Evolutionary conservation across 2,888 invertebrate genomes (phyloP).

Genomic region (Pheosia tremula): DNA sequence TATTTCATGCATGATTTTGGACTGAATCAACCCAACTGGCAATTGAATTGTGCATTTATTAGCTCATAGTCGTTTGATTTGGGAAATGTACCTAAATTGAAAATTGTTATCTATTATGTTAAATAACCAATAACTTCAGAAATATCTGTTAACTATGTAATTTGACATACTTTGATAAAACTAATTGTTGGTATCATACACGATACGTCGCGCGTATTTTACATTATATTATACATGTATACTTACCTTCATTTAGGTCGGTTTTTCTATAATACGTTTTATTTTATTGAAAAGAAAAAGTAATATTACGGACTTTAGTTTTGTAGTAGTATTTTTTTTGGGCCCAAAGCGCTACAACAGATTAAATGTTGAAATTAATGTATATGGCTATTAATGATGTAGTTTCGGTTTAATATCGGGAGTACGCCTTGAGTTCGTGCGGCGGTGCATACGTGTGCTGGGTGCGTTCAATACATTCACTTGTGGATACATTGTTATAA

Average conservation of each 20-base stretch:
- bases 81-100: not conserved
- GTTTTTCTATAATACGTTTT: not conserved
- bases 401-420: constrained; percentile 23
- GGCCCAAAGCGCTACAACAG: constrained; percentile 44
- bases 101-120: not conserved
- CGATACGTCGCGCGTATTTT: not conserved
- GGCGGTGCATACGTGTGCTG: constrained; percentile 50
- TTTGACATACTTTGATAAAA: constrained; percentile 3
- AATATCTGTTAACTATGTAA: not conserved
- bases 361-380: constrained; percentile 18
- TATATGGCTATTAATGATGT: constrained; percentile 24
- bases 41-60: constrained; percentile 5
- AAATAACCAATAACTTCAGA: not conserved
- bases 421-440: constrained; percentile 47
- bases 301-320: constrained; percentile 15
- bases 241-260: not conserved
- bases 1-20: not conserved
- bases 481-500: constrained; percentile 12
- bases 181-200: not conserved
- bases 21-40: not conserved
- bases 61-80: not conserved
- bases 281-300: constrained; percentile 10
- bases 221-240: not conserved
- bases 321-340: constrained; percentile 36
- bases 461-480: constrained; percentile 52